Conservation (phyloP, 2,888 invertebrate species). For the Clusia tigrina region DNA sequence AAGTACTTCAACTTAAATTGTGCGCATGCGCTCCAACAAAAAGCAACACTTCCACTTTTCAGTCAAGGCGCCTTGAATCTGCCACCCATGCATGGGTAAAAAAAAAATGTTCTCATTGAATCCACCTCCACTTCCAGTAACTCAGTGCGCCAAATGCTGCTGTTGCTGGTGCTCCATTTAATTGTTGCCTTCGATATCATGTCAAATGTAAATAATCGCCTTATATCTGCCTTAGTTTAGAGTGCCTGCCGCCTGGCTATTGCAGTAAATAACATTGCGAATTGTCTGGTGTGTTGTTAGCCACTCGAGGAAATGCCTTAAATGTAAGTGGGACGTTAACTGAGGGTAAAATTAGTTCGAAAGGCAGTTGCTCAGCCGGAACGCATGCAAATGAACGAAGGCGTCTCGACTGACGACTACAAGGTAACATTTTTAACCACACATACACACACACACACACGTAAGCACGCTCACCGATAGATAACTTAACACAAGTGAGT, state of each 20-base stretch:
- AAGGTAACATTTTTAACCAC: neutral
- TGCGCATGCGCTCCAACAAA: too few species aligned
- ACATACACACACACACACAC: neutral
- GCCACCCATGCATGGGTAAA: too few species aligned
- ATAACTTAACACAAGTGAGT: too few species aligned
- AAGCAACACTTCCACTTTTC: too few species aligned
- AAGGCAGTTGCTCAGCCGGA: constrained; percentile 10
- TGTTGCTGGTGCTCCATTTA: neutral
- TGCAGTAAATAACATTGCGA: constrained; percentile 8
- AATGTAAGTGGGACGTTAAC: constrained; percentile 16
- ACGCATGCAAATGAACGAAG: constrained; percentile 26
- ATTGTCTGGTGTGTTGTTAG: constrained; percentile 5
- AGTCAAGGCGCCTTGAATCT: too few species aligned
- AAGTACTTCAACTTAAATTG: too few species aligned
- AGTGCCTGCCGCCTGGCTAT: neutral
- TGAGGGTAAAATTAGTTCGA: neutral
- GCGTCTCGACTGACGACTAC: constrained; percentile 12
- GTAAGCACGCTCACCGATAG: too few species aligned
- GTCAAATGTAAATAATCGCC: constrained; percentile 20
- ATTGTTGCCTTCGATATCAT: constrained; percentile 16
- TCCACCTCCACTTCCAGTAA: too few species aligned
- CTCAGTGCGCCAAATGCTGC: too few species aligned
- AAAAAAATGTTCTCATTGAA: too few species aligned
- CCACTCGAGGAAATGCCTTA: constrained; percentile 30
- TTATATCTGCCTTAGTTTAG: constrained; percentile 9